These are phyloP conservation scores for Larimichthys polyactis DNA, from an alignment of 2,113 vertebrate genomes.

Conservation along the genomic window DNA sequence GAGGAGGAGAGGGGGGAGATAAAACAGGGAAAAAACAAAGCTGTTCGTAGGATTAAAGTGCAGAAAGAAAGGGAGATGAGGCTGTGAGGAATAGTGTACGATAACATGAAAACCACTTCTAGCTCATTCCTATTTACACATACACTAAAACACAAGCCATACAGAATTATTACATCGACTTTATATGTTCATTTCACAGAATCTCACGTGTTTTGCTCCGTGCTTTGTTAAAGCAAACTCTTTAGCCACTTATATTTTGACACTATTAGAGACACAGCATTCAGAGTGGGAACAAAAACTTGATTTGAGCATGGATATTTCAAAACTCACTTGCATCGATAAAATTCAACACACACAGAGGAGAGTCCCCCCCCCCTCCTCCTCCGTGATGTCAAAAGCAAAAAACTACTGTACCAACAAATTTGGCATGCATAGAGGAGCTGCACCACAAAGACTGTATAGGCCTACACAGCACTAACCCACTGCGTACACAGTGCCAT, in stretches of 20 bases:
- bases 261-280: conserved; percentile 48
- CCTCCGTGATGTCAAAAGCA: conserved; percentile 45
- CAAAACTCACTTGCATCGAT: conserved; percentile 53
- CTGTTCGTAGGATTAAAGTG: neutral
- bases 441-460: conserved; percentile 75
- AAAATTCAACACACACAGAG: conserved; percentile 37
- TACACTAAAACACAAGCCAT: conserved; percentile 70
- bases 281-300: conserved; percentile 48
- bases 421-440: conserved; percentile 85
- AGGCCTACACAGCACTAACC: conserved; percentile 77
- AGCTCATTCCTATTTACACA: conserved; percentile 72
- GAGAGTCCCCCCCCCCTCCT: neutral
- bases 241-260: conserved; percentile 34
- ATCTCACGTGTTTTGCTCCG: conserved; percentile 44
- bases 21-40: conserved; percentile 6
- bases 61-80: conserved; percentile 12
- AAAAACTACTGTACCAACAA: conserved; percentile 71
- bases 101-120: conserved; percentile 64
- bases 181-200: conserved; percentile 66
- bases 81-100: conserved; percentile 14
- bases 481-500: conserved; percentile 66
- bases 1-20: neutral
- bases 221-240: conserved; percentile 47
- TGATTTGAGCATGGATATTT: conserved; percentile 32
- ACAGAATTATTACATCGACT: conserved; percentile 68